Base-by-base conservation (phyloP, 2,113 vertebrate genomes). In the Melospiza georgiana region DNA sequence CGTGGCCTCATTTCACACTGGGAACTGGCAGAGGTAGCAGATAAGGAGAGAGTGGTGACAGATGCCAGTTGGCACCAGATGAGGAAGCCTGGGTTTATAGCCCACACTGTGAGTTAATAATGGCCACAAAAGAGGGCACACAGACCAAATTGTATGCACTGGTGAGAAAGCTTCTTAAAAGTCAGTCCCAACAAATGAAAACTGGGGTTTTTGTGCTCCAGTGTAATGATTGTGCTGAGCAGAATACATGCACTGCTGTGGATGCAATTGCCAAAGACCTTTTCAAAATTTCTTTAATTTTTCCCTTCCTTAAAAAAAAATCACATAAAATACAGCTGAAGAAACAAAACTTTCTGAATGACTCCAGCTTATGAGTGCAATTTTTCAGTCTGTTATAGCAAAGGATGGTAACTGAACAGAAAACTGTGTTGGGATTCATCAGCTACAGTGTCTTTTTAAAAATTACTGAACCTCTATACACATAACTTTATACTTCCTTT, bases 41-140 rank as follows among this genome's bases (percentile, higher is more conserved):
- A 94, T 95, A 96, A 96, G 94, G 91, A 91, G 92, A 87, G 80
- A 68, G 84, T 37, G 73, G 61, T 63, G 89, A 91, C 93, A 96
- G 91, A 97, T 94, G 93, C 89, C 94, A 94, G 94, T 94, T 95
- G 96, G 96, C 96, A 95, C 54, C 77, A 75, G 89, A 84, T 44
- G 69, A 94, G 84, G 91, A 95, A 91, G 94, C 84, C 44, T 65
- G 87, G 91, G 58, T 94, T 92, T 96, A 54, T 75, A 95, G 81
- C 73, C 91, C 62, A 62, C 86, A 81, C 65, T 87, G 72, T 0
- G 9, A 92, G 81, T 89, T 84, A 93, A 92, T 94, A 82, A 79
- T 59, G 87, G 73, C n/a, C 80, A 82, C 84, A 94, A 95, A 94
- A 91, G 69, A 79, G 89, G 73, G 68, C 73, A 92, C 66, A 57